Evolutionary conservation across 2,888 invertebrate species (phyloP).

Genomic region (Agrochola litura): DNA sequence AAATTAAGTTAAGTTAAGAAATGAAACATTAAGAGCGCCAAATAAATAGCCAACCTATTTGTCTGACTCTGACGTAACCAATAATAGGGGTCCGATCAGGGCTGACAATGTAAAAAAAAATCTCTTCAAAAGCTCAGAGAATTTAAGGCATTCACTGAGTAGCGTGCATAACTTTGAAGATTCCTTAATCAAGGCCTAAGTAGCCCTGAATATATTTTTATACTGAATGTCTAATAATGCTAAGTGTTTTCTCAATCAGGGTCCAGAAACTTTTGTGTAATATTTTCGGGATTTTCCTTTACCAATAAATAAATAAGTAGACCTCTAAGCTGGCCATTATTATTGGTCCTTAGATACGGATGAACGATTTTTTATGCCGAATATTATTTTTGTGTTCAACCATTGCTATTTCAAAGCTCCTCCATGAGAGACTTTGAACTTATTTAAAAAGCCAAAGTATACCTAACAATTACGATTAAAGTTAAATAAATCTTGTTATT

Average conservation of each 20-base stretch:
- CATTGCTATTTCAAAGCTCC: not conserved
- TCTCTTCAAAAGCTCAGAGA: slow-evolving; percentile 22
- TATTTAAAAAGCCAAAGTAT: not conserved
- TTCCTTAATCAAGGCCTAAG: slow-evolving; percentile 24
- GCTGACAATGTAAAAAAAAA: slow-evolving; percentile 25
- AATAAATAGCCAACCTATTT: slow-evolving; percentile 21
- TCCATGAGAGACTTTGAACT: slow-evolving; percentile 11
- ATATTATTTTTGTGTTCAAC: slow-evolving; percentile 12
- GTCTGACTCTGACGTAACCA: not conserved
- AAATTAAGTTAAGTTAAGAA: too few species aligned
- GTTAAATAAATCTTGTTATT: not conserved
- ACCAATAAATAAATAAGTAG: slow-evolving; percentile 27
- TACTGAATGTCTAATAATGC: slow-evolving; percentile 30
- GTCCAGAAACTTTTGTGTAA: slow-evolving; percentile 12
- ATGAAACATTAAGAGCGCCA: not conserved
- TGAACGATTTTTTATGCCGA: slow-evolving; percentile 26
- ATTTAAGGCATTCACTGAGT: slow-evolving; percentile 34
- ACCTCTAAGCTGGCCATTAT: slow-evolving; percentile 14
- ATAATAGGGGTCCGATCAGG: slow-evolving; percentile 14
- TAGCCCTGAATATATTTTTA: slow-evolving; percentile 37
- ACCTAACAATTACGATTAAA: slow-evolving; percentile 3
- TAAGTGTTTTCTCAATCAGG: slow-evolving; percentile 46
- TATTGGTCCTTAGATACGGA: slow-evolving; percentile 6
- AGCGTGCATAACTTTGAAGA: slow-evolving; percentile 37
- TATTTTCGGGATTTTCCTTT: slow-evolving; percentile 26